Conservation (phyloP, 2,113 vertebrate species). For the Petromus typicus region DNA sequence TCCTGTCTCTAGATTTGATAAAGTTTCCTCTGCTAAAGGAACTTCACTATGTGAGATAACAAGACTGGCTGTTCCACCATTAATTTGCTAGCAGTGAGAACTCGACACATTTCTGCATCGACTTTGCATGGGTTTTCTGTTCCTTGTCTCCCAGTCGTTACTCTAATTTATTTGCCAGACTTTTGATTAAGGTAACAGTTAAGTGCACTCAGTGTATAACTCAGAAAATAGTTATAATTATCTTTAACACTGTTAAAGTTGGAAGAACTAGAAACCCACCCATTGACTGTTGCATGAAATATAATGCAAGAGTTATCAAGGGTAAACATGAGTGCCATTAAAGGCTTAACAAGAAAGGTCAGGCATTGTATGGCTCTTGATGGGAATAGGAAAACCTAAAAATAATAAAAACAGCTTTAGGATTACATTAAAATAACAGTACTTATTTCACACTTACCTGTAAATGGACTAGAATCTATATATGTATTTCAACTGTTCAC, state of each 20-base stretch:
- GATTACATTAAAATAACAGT: constrained; percentile 64
- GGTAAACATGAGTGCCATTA: constrained; percentile 61
- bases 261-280: constrained; percentile 41
- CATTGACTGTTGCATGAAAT: constrained; percentile 65
- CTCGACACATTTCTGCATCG: background rate
- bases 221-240: constrained; percentile 42
- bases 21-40: constrained; percentile 21
- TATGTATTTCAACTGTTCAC: constrained; percentile 49
- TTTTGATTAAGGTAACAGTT: background rate
- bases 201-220: background rate
- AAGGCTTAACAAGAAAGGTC: constrained; percentile 70
- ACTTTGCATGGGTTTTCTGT: background rate
- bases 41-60: background rate
- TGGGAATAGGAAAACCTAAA: constrained; percentile 58
- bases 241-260: constrained; percentile 54
- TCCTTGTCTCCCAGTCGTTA: background rate
- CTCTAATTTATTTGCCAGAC: constrained; percentile 25
- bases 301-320: constrained; percentile 68
- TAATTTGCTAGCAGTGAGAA: background rate
- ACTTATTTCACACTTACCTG: constrained; percentile 69
- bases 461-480: constrained; percentile 41
- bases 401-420: constrained; percentile 79
- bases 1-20: background rate
- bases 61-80: background rate
- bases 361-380: constrained; percentile 28